Conservation (phyloP, 2,113 vertebrate genomes). For the Tupaia tana region DNA sequence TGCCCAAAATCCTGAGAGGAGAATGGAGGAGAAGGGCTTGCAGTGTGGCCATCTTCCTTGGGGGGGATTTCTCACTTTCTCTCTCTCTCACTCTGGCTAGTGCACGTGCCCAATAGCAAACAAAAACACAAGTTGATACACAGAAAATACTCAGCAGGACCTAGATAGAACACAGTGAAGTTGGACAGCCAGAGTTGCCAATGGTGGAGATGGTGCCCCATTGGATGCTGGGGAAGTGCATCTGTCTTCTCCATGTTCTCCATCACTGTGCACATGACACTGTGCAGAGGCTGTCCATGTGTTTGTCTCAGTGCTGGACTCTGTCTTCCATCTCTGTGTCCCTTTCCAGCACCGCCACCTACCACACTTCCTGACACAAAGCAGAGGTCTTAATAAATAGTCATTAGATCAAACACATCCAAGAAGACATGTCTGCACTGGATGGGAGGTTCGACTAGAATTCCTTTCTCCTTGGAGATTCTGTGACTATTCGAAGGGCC, state of each 20-base stretch:
- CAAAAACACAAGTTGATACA: not conserved
- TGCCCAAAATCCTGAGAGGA: no score
- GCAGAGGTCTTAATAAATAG: not conserved
- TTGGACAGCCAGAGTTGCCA: accelerated
- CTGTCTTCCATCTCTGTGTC: not conserved
- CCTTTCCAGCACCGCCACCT: not conserved
- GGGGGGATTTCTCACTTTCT: no score
- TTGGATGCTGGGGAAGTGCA: accelerated
- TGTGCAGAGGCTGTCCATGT: not conserved
- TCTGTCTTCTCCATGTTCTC: not conserved
- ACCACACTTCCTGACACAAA: not conserved
- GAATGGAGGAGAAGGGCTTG: no score
- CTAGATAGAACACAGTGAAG: not conserved
- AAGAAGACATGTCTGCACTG: not conserved
- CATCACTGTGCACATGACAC: accelerated
- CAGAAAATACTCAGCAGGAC: not conserved
- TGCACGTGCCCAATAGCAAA: not conserved
- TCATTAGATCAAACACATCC: not conserved
- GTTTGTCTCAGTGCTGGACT: not conserved
- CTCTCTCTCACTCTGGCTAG: no score
- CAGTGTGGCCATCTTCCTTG: no score
- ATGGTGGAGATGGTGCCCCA: no score
- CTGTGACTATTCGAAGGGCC: not conserved
- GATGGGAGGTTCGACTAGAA: not conserved
- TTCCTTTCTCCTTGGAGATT: not conserved